Evolutionary conservation across 2,797 vertebrate genomes (phyloP).

Genomic region (Heliangelus exortis): DNA sequence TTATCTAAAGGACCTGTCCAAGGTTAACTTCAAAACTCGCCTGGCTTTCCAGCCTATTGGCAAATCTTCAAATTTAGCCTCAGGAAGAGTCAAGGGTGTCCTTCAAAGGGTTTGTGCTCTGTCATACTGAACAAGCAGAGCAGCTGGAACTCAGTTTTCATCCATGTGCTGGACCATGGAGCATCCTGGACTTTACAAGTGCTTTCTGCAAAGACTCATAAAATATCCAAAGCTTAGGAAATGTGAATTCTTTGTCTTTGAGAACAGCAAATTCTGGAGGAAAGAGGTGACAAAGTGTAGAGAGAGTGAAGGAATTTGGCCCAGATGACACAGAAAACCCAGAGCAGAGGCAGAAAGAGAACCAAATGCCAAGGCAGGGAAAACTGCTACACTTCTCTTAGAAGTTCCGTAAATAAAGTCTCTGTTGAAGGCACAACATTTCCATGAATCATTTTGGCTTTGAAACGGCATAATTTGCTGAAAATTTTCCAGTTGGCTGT

Average conservation of each 20-base stretch:
- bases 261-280: neutral
- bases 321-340: neutral
- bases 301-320: neutral
- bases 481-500: neutral
- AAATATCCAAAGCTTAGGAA: neutral
- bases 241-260: neutral
- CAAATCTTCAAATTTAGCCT: conserved; percentile 4
- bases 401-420: neutral
- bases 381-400: neutral
- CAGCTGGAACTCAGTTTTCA: neutral
- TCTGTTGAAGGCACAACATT: neutral
- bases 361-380: neutral
- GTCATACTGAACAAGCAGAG: neutral
- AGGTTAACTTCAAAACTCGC: neutral
- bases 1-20: conserved; percentile 36
- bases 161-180: neutral
- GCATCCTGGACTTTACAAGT: neutral
- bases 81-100: neutral
- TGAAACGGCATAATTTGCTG: neutral
- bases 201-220: neutral
- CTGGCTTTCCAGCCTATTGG: neutral
- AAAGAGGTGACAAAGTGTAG: neutral
- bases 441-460: neutral
- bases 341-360: neutral
- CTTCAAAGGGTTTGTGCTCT: neutral